Evolutionary conservation across 2,888 invertebrate species (phyloP).

Genomic region (Doris montereyensis): DNA sequence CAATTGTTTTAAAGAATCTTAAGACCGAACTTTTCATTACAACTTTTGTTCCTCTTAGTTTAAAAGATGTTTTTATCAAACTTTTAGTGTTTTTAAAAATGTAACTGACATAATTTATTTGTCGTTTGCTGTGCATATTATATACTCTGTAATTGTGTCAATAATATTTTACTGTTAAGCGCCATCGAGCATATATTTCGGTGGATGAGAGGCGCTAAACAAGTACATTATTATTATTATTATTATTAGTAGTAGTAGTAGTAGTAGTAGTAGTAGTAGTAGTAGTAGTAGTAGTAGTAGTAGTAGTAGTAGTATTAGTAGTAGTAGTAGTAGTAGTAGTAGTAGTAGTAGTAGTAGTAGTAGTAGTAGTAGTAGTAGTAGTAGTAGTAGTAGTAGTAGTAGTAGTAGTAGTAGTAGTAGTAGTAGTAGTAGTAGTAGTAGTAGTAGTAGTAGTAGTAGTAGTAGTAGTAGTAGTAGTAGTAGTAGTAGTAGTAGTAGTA

Average conservation of each 20-base stretch:
- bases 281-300: constrained; percentile 20
- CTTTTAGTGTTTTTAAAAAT: too few relatives aligned
- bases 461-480: constrained; percentile 7
- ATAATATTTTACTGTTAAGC: too few relatives aligned
- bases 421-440: constrained; percentile 20
- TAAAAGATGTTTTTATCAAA: too few relatives aligned
- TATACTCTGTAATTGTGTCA: too few relatives aligned
- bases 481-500: constrained; percentile 20
- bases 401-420: constrained; percentile 20
- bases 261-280: constrained; percentile 20
- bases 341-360: constrained; percentile 16
- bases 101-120: too few relatives aligned
- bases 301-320: constrained; percentile 6
- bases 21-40: too few relatives aligned
- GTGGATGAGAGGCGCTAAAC: too few relatives aligned
- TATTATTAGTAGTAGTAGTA: constrained; percentile 13
- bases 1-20: too few relatives aligned
- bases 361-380: constrained; percentile 16
- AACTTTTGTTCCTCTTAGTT: too few relatives aligned
- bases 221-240: too few relatives aligned
- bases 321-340: not conserved
- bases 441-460: constrained; percentile 20
- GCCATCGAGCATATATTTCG: too few relatives aligned
- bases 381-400: constrained; percentile 20
- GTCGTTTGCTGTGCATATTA: too few relatives aligned